These are phyloP conservation scores for Kryptolebias marmoratus DNA, from an alignment of 2,113 vertebrate genomes.

Conservation along the genomic window DNA sequence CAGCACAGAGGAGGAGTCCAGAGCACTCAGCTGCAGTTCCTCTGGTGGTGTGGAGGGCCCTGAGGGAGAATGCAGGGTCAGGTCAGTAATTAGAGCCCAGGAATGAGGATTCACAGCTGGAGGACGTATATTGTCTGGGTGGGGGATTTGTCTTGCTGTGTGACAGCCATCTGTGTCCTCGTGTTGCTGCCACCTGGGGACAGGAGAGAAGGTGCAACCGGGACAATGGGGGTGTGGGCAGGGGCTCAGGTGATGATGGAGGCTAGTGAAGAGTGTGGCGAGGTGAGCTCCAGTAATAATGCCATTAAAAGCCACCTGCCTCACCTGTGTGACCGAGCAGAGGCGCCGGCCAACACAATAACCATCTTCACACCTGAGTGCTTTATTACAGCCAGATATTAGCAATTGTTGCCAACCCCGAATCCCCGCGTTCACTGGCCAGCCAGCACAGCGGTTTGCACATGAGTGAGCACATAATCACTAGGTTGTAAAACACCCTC, in stretches of 20 bases:
- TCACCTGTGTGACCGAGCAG: slow-evolving; percentile 37
- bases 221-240: slow-evolving; percentile 37
- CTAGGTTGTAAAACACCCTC: not conserved
- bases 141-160: slow-evolving; percentile 54
- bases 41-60: slow-evolving; percentile 91
- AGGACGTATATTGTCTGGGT: slow-evolving; percentile 38
- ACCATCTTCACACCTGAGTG: slow-evolving; percentile 57
- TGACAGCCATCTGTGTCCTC: slow-evolving; percentile 64
- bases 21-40: slow-evolving; percentile 87
- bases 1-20: slow-evolving; percentile 89
- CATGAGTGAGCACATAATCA: slow-evolving; percentile 11
- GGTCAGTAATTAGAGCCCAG: slow-evolving; percentile 65
- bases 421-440: slow-evolving; percentile 40
- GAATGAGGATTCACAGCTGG: slow-evolving; percentile 62
- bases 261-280: slow-evolving; percentile 16
- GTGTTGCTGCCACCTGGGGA: slow-evolving; percentile 64
- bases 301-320: slow-evolving; percentile 43
- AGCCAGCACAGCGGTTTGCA: slow-evolving; percentile 25
- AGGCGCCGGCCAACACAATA: slow-evolving; percentile 41
- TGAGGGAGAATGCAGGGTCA: slow-evolving; percentile 60
- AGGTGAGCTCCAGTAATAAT: slow-evolving; percentile 53
- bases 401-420: slow-evolving; percentile 37
- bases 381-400: slow-evolving; percentile 64
- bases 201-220: slow-evolving; percentile 21
- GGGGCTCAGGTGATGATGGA: slow-evolving; percentile 59